These are phyloP conservation scores for Halocaridina rubra DNA, from an alignment of 2,888 invertebrate species.

Conservation along the genomic window DNA sequence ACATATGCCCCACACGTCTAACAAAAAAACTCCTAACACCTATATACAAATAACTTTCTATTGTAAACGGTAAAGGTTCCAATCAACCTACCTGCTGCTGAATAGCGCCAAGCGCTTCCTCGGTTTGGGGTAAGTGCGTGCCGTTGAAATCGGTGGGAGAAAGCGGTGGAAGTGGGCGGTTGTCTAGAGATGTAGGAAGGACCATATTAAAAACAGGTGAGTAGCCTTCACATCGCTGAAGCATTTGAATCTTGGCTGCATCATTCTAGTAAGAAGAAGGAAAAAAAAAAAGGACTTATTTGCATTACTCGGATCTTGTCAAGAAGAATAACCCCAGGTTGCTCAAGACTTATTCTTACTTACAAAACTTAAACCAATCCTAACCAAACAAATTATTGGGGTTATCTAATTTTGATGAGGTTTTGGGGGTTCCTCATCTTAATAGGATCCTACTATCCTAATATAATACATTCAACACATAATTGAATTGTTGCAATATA, in stretches of 20 bases:
- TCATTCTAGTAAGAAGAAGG: constrained; percentile 21
- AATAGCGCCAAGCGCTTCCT: constrained; percentile 31
- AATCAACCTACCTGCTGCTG: constrained; percentile 55
- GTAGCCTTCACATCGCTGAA: constrained; percentile 43
- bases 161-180: constrained; percentile 35
- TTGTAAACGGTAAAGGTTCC: no score
- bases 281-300: no score
- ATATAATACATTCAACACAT: no score
- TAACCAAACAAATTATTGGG: neutral
- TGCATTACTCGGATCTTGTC: neutral
- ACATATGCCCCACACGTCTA: no score
- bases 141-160: constrained; percentile 40
- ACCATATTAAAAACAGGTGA: constrained; percentile 46
- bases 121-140: constrained; percentile 22
- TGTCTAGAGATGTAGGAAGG: constrained; percentile 38
- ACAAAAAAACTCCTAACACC: no score
- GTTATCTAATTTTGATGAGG: no score
- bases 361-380: neutral
- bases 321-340: no score
- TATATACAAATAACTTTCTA: no score
- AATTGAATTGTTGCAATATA: no score
- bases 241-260: constrained; percentile 36
- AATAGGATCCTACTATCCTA: no score
- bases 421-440: no score
- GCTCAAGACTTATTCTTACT: neutral